Evolutionary conservation across 1,140 invertebrate genomes (phyloP).

Genomic region (Zelostemma sp.): DNA sequence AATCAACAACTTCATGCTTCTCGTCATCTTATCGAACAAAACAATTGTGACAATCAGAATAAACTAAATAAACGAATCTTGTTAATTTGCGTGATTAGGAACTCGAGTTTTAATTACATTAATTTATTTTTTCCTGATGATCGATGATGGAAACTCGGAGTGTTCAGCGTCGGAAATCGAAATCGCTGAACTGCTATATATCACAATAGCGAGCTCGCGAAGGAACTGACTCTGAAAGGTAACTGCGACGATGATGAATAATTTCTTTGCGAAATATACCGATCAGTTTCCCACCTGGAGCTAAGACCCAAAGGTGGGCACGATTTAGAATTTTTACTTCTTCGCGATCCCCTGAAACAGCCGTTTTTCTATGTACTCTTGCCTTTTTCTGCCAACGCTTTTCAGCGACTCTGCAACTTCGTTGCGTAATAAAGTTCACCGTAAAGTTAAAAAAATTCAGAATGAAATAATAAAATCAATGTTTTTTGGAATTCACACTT

Average conservation of each 20-base stretch:
- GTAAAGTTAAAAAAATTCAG: too few species aligned
- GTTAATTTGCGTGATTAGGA: too few species aligned
- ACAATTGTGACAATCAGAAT: too few species aligned
- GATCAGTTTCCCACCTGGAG: constrained; percentile 54
- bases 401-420: background rate
- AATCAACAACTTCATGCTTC: constrained; percentile 30
- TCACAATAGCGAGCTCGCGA: constrained; percentile 45
- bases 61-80: too few species aligned
- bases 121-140: too few species aligned
- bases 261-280: constrained; percentile 42
- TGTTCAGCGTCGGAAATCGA: too few species aligned
- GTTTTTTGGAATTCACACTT: background rate
- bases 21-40: constrained; percentile 31
- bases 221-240: constrained; percentile 47
- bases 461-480: background rate
- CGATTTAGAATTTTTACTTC: constrained; percentile 64
- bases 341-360: constrained; percentile 32
- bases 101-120: too few species aligned
- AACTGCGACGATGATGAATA: constrained; percentile 45
- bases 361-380: background rate
- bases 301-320: constrained; percentile 43
- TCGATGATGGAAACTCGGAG: too few species aligned
- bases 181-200: constrained; percentile 38
- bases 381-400: constrained; percentile 4
- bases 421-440: too few species aligned